Evolutionary conservation across 1,140 invertebrate species (phyloP).

Genomic region (Onthophagus taurus): DNA sequence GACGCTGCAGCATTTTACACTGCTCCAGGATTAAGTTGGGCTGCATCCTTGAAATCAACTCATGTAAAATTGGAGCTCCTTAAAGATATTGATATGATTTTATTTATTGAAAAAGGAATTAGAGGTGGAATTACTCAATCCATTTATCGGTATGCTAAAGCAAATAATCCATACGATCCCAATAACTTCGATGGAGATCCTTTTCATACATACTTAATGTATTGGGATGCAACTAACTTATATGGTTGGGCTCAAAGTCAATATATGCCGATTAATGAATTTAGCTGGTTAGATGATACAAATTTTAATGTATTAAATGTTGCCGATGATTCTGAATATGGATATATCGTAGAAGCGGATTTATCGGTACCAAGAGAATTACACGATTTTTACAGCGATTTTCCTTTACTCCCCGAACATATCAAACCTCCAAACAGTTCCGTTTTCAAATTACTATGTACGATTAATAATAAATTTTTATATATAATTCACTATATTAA

Average conservation of each 20-base stretch:
- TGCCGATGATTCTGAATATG: too few species aligned
- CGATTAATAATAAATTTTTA: constrained; percentile 18
- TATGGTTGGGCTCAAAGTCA: constrained; percentile 43
- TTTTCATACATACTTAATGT: constrained; percentile 28
- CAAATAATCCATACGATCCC: constrained; percentile 35
- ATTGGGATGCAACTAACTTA: constrained; percentile 46
- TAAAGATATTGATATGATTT: constrained; percentile 28
- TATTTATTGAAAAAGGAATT: constrained; percentile 28
- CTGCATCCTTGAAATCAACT: constrained; percentile 37
- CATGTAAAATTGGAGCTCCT: constrained; percentile 40
- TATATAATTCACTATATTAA: constrained; percentile 40
- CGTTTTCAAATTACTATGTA: constrained; percentile 32
- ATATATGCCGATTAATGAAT: constrained; percentile 35
- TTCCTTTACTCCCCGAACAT: constrained; percentile 1
- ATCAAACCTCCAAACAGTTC: not conserved
- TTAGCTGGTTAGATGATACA: constrained; percentile 36
- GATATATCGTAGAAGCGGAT: constrained; percentile 44
- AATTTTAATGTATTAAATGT: constrained; percentile 17
- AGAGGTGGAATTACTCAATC: constrained; percentile 20
- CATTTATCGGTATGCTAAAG: constrained; percentile 17
- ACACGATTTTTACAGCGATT: constrained; percentile 1
- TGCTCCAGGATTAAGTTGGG: constrained; percentile 34
- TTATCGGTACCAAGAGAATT: constrained; percentile 28
- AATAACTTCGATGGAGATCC: too few species aligned
- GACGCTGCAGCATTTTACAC: constrained; percentile 36